phyloP scores from a whole-genome alignment of 2,797 vertebrate species.

The Sparidentex hasta region DNA sequence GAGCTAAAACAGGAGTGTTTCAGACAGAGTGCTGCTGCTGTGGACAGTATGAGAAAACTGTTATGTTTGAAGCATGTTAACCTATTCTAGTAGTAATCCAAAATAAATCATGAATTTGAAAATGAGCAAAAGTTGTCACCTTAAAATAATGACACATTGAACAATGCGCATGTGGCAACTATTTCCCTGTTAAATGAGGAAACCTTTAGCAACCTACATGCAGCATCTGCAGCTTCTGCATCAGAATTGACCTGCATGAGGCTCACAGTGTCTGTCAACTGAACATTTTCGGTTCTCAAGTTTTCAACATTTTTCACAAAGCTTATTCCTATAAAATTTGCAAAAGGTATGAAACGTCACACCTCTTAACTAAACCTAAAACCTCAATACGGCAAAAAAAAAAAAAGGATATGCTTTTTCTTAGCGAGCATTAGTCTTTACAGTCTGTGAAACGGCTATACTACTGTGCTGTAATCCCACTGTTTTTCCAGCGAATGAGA shows the following conservation, averaged over 20 bases:
- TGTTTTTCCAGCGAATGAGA: neutral
- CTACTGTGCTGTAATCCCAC: neutral
- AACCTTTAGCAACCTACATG: neutral
- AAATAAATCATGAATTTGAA: too few species aligned
- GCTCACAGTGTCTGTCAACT: neutral
- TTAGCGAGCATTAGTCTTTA: neutral
- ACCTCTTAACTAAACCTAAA: neutral
- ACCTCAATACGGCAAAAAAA: neutral
- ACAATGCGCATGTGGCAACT: neutral
- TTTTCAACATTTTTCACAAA: neutral
- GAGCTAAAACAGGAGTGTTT: too few species aligned
- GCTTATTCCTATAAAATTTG: neutral
- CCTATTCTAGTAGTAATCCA: too few species aligned
- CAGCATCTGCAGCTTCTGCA: neutral
- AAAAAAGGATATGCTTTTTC: neutral
- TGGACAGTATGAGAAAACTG: too few species aligned
- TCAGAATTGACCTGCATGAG: neutral
- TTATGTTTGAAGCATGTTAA: too few species aligned
- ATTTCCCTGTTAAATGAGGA: neutral
- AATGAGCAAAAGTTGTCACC: too few species aligned
- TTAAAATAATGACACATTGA: neutral
- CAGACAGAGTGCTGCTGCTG: too few species aligned
- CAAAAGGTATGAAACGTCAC: slow-evolving; percentile 1
- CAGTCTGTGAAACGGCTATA: neutral
- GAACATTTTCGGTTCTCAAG: too few species aligned